Conservation (phyloP, 1,140 invertebrate genomes). For the Drosophila bifasciata region DNA sequence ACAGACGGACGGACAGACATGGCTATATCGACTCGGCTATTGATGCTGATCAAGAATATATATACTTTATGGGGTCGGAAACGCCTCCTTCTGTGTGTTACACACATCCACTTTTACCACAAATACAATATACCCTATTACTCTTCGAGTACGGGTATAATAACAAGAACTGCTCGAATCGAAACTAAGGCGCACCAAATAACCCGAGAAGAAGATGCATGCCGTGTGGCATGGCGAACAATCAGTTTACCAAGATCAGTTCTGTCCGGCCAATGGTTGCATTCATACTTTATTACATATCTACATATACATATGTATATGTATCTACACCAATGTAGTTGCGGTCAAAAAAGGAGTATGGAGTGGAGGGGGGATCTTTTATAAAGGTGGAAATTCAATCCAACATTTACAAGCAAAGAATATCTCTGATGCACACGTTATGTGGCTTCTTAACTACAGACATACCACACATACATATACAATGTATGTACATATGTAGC, state of each 20-base stretch:
- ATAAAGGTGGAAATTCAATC: slow-evolving; percentile 52
- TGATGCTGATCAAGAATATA: no score
- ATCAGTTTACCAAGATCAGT: slow-evolving; percentile 59
- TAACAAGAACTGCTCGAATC: slow-evolving; percentile 40
- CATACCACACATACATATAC: no score
- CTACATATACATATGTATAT: slow-evolving; percentile 4
- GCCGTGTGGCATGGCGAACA: slow-evolving; percentile 39
- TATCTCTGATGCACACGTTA: slow-evolving; percentile 43
- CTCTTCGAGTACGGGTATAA: no score
- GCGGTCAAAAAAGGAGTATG: slow-evolving; percentile 46
- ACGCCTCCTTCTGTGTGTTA: no score
- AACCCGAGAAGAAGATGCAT: slow-evolving; percentile 52
- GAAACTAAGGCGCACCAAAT: slow-evolving; percentile 49
- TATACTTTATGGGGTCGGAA: no score
- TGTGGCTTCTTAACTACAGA: slow-evolving; percentile 31
- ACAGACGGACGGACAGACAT: no score
- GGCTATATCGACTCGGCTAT: no score
- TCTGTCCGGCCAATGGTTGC: slow-evolving; percentile 33
- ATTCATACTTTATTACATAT: slow-evolving; percentile 1
- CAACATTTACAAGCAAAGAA: slow-evolving; percentile 21
- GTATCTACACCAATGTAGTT: slow-evolving; percentile 22
- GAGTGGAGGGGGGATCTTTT: slow-evolving; percentile 34
- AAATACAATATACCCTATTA: no score
- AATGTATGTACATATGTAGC: slow-evolving; percentile 28
- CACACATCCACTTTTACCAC: no score